Conservation (phyloP, 2,797 vertebrate species). For the Paguma larvata region DNA sequence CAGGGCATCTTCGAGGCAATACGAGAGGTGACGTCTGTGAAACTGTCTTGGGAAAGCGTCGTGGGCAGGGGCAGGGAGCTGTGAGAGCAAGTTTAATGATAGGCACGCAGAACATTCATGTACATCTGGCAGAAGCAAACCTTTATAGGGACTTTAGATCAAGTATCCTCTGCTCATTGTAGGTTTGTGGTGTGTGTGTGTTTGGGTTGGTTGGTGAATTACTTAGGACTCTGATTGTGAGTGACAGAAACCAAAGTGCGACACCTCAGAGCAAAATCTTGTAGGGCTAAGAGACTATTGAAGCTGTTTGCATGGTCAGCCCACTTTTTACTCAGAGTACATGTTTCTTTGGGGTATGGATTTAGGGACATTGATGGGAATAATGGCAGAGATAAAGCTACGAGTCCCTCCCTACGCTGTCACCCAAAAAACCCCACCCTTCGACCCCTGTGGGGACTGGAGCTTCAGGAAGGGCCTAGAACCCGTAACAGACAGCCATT, state of each 20-base stretch:
- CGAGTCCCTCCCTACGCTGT: fast-evolving
- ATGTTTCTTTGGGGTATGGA: not conserved
- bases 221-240: not conserved
- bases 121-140: not conserved
- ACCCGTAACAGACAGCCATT: not conserved
- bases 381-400: not conserved
- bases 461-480: not conserved
- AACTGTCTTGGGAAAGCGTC: no score
- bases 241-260: not conserved
- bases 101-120: not conserved
- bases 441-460: not conserved
- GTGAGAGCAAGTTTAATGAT: not conserved
- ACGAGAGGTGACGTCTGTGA: not conserved
- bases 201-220: not conserved
- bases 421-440: not conserved
- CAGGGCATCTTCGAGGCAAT: not conserved
- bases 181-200: not conserved
- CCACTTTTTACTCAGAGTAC: not conserved
- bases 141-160: not conserved
- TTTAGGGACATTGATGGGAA: not conserved
- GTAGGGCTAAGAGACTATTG: not conserved
- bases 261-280: not conserved
- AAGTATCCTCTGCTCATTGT: not conserved
- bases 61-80: not conserved
- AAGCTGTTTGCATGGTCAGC: not conserved